These are phyloP conservation scores for Sus scrofa DNA, from an alignment of 2,113 vertebrate genomes.

Conservation along the genomic window T2T-Sscrofa CM000830.6:37650001-37650500, in stretches of 20 bases:
- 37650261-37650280: slow-evolving; percentile 3
- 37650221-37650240: not conserved
- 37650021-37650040: not conserved
- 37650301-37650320: slow-evolving; percentile 40
- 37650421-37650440: slow-evolving; percentile 11
- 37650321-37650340: not conserved
- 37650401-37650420: slow-evolving; percentile 19
- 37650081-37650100: not conserved
- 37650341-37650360: slow-evolving; percentile 41
- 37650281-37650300: slow-evolving; percentile 10
- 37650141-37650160: not conserved
- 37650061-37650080: not conserved
- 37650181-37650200: slow-evolving; percentile 27
- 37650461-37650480: not conserved
- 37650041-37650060: not conserved
- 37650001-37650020: slow-evolving; percentile 31
- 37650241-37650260: not conserved
- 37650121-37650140: slow-evolving; percentile 22
- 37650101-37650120: not conserved
- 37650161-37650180: not conserved
- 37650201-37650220: not conserved
- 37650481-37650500: slow-evolving; percentile 29
- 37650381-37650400: not conserved
- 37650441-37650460: not conserved
- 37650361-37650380: slow-evolving; percentile 30